Evolutionary conservation across 2,113 vertebrate genomes (phyloP), one percentile per base, ranked within the genome.

Genomic region (Epinephelus fuscoguttatus): DNA sequence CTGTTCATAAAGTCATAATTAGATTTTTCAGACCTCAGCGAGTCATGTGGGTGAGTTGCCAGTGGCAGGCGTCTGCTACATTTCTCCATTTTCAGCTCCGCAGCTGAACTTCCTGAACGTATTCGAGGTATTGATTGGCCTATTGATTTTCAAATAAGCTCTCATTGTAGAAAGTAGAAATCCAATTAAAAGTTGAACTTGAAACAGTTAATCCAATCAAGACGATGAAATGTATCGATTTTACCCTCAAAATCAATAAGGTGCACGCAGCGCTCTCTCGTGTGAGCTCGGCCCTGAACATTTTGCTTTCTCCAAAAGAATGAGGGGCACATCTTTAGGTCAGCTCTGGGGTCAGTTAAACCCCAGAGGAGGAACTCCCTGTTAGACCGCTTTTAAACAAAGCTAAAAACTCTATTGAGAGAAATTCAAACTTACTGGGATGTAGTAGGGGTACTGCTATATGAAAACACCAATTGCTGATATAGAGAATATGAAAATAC

Each of bases 131-230:
- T 95, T 91, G 94, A 95, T 95, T 95, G 81, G 75, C 47, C 52
- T 84, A 96, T 95, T 95, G 94, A 95, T 96, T 95, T 95, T 94
- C 89, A 86, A 89, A 90, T 86, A 71, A 89, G 88, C 83, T 85
- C 85, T 84, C 86, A 70, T 85, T 78, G 85, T 89, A 87, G 89
- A 93, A 94, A 93, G 92, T 90, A 88, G 83, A 91, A 95, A 95
- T 95, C 94, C 94, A 92, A 95, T 95, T 95, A 95, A 91, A 95
- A 89, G 81, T 92, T 91, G 74, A 93, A 86, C 70, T 74, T 80
- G 37, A 89, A 93, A 93, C 80, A 30, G 70, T 90, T 95, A 95
- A 95, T 95, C 94, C 93, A 91, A 90, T 95, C 93, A 93, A 93
- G 88, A 89, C 63, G 66, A 91, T 91, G 88, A 94, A 93, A 89